Percentiles rank a stretch among this genome's conserved stretches.
Conservation (phyloP, 1,140 invertebrate species). For the Apis cerana region DNA sequence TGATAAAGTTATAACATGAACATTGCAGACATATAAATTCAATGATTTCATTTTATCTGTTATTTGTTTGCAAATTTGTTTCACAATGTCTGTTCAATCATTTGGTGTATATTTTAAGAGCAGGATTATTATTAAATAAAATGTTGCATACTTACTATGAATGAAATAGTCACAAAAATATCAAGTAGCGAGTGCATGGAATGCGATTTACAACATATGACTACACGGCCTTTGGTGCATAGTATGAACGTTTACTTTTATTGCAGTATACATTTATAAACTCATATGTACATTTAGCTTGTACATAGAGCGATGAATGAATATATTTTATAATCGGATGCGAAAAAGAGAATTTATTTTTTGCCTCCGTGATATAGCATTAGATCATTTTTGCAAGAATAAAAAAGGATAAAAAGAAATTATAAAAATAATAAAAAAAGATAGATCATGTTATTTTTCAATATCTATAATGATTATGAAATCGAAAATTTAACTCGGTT, state of each 20-base stretch:
- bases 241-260: constrained; percentile 62
- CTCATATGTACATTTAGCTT: constrained; percentile 64
- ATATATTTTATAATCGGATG: constrained; percentile 68
- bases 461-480: constrained; percentile 32
- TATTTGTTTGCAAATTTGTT: background rate
- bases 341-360: constrained; percentile 56
- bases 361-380: constrained; percentile 48
- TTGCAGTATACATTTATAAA: constrained; percentile 53
- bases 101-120: constrained; percentile 40
- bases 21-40: constrained; percentile 39
- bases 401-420: constrained; percentile 16
- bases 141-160: constrained; percentile 5
- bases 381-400: constrained; percentile 51
- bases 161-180: background rate
- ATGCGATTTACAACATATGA: constrained; percentile 53
- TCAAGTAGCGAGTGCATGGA: constrained; percentile 26
- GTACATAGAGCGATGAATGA: constrained; percentile 64
- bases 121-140: constrained; percentile 21
- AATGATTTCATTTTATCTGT: constrained; percentile 10
- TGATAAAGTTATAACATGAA: constrained; percentile 3
- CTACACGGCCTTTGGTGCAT: constrained; percentile 64
- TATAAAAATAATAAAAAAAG: constrained; percentile 24
- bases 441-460: constrained; percentile 58
- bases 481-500: constrained; percentile 15
- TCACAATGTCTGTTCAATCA: background rate